Base-by-base conservation (phyloP, 1,140 invertebrate species). In the Conus betulinus region DNA sequence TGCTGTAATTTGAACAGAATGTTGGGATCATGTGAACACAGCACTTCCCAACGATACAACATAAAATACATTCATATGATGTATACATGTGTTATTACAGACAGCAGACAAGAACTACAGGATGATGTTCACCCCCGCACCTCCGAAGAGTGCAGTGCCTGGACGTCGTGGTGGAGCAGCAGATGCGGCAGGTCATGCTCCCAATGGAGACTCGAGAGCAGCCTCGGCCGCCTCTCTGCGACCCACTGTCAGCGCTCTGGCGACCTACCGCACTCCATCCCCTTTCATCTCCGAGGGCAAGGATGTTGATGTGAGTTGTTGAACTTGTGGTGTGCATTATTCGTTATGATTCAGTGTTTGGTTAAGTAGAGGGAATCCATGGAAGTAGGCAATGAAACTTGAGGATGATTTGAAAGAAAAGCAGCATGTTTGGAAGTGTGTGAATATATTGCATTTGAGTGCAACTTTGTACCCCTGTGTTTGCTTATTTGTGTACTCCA, bases 41-140 rank as follows among this genome's bases (percentile, higher is more conserved):
- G 39, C 39, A 39, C 39, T 39, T 39, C 39, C 39, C 39, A 39
- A 39, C 39, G 39, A 39, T 39, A 39, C 39, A 39, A 39, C 39
- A 39, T 39, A 39, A 39, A 39, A 39, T 39, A 39, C 39, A 1
- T 39, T 39, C 3, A 39, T 39, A 39, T 39, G 39, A 39, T 39
- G 3, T 39, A 39, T 39, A 39, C 39, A 39, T 13, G 13, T 71
- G 67, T 71, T n/a, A 17, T 23, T 71, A 7, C 27, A 78, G 76
- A 78, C 27, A 5, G 86, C 67, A 20, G 86, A 87, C 86, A 87
- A 87, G 86, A 87, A 87, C 86, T 27, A 78, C 23, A 27, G 86
- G 74, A 87, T 87, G 86, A 87, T 79, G 86, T 87, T 87, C 74
- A 87, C 86, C n/a, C 86, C 86, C 3, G 86, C 86, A 6, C 86